Evolutionary conservation across 2,797 vertebrate genomes (phyloP).

Genomic region (Argyrosomus regius): DNA sequence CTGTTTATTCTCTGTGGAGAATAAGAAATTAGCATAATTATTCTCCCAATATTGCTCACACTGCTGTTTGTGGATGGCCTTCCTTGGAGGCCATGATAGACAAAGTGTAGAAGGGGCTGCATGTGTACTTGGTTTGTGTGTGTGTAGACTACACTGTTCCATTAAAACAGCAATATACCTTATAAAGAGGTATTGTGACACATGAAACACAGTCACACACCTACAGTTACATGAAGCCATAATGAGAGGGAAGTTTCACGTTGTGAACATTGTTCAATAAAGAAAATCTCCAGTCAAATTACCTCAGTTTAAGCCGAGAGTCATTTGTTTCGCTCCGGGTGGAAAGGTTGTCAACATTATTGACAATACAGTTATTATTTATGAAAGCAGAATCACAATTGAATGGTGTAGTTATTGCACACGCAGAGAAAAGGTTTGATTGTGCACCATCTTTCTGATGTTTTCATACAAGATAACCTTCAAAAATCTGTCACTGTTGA

Average conservation of each 20-base stretch:
- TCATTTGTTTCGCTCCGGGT: conserved; percentile 46
- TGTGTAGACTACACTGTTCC: not conserved
- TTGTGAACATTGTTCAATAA: not conserved
- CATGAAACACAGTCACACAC: not conserved
- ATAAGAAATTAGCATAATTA: conserved; percentile 26
- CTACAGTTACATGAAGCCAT: not conserved
- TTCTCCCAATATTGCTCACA: not conserved
- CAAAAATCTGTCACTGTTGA: conserved; percentile 27
- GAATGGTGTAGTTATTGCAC: conserved; percentile 22
- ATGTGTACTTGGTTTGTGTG: not conserved
- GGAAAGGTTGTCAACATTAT: conserved; percentile 54
- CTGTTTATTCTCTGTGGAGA: conserved; percentile 5
- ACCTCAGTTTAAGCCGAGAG: conserved; percentile 2
- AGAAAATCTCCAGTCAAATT: conserved; percentile 14
- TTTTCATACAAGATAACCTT: conserved; percentile 23
- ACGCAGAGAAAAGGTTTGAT: conserved; percentile 3
- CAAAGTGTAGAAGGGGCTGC: not conserved
- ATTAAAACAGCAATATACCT: not conserved
- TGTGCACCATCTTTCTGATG: conserved; percentile 11
- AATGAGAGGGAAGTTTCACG: not conserved
- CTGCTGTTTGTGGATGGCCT: conserved; percentile 2
- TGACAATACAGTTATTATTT: conserved; percentile 58
- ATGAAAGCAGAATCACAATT: conserved; percentile 43
- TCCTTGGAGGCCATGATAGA: not conserved
- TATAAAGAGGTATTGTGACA: not conserved